Evolutionary conservation across 2,888 invertebrate species (phyloP).

Genomic region (Choristoneura rosaceana): DNA sequence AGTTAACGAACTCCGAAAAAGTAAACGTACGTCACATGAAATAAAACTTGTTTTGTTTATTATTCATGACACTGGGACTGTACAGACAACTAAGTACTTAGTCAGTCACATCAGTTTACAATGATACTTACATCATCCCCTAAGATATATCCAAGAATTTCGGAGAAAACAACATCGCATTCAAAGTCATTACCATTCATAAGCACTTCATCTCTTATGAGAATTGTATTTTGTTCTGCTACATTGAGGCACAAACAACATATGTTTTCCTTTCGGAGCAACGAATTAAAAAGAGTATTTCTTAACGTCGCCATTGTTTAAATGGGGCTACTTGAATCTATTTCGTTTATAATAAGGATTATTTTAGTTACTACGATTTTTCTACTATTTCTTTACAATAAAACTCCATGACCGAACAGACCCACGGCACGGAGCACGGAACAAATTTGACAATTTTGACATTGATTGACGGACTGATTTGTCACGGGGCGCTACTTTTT

Average conservation of each 20-base stretch:
- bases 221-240: constrained; percentile 17
- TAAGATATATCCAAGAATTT: constrained; percentile 29
- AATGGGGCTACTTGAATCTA: background rate
- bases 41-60: too few species aligned
- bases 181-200: constrained; percentile 27
- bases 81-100: background rate
- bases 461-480: too few species aligned
- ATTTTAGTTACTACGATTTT: too few species aligned
- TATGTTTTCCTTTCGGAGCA: constrained; percentile 18
- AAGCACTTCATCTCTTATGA: constrained; percentile 27
- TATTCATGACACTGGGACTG: too few species aligned
- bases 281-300: constrained; percentile 17
- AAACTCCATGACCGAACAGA: too few species aligned
- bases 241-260: constrained; percentile 40
- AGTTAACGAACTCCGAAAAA: too few species aligned
- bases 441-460: too few species aligned
- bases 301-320: constrained; percentile 17
- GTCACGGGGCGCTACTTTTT: too few species aligned
- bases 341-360: background rate
- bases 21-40: too few species aligned
- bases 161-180: constrained; percentile 23
- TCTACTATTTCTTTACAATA: too few species aligned
- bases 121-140: constrained; percentile 27
- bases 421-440: too few species aligned
- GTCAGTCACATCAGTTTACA: background rate